These are phyloP conservation scores for Thumatha senex DNA, from an alignment of 2,888 invertebrate species.

Conservation along the genomic window DNA sequence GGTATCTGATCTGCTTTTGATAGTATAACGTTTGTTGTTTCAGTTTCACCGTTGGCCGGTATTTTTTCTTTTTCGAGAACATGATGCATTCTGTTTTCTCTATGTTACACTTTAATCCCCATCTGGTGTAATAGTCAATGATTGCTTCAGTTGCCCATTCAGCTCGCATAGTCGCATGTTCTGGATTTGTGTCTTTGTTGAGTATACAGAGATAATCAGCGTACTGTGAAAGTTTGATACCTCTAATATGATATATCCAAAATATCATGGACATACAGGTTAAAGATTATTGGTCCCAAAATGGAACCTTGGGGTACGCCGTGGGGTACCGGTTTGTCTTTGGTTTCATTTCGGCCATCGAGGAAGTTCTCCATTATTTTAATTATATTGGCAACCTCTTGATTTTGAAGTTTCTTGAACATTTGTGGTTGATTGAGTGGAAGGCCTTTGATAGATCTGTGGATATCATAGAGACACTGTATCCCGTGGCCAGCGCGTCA, in stretches of 20 bases:
- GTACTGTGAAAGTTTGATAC: conserved; percentile 8
- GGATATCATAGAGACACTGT: no score
- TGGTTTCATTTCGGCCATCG: not conserved
- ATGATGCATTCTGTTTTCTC: no score
- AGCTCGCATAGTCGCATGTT: conserved; percentile 4
- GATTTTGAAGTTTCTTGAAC: not conserved
- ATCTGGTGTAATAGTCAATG: conserved; percentile 3
- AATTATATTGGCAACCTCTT: not conserved
- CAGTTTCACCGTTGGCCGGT: not conserved
- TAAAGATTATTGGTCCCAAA: not conserved
- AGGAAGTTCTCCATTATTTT: not conserved
- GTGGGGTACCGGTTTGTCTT: no score
- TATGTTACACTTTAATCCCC: no score
- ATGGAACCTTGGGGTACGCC: no score
- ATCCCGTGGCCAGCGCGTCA: not conserved
- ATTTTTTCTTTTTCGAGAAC: no score
- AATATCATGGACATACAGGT: not conserved
- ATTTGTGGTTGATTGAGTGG: not conserved
- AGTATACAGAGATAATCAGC: conserved; percentile 11
- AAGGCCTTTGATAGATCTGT: no score
- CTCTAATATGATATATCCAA: conserved; percentile 1
- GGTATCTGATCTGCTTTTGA: no score
- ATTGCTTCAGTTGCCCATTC: conserved; percentile 2
- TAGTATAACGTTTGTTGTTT: no score
- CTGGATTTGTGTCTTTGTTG: conserved; percentile 2